These are phyloP conservation scores for Gallinago stenura DNA, from an alignment of 2,797 vertebrate genomes.

Conservation along the genomic window DNA sequence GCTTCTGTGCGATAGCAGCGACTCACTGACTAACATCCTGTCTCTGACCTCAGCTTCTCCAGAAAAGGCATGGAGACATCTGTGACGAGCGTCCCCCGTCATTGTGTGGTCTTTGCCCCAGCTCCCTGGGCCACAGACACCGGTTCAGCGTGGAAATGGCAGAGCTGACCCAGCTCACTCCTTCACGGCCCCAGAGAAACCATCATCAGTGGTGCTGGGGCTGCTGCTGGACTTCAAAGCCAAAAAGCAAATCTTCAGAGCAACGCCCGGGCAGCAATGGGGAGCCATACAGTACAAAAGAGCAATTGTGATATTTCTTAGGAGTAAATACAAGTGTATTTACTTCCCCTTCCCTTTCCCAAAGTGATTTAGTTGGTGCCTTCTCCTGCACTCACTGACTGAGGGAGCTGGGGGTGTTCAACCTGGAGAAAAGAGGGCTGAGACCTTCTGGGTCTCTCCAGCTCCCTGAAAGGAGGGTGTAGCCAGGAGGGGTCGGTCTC, in stretches of 20 bases:
- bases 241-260: neutral
- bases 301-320: neutral
- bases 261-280: neutral
- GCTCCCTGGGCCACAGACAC: slow-evolving; percentile 5
- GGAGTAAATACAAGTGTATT: neutral
- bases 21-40: slow-evolving; percentile 58
- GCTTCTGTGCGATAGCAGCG: neutral
- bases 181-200: neutral
- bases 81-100: slow-evolving; percentile 53
- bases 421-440: too few relatives aligned
- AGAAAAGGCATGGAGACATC: slow-evolving; percentile 37
- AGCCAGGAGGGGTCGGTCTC: too few relatives aligned
- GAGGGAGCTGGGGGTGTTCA: too few relatives aligned
- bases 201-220: neutral
- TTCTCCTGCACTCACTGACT: neutral
- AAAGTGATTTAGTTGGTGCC: neutral
- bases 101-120: slow-evolving; percentile 56
- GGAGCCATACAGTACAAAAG: neutral
- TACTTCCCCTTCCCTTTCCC: neutral
- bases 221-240: neutral
- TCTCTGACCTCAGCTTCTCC: slow-evolving; percentile 40
- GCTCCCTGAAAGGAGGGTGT: too few relatives aligned
- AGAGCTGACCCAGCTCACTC: neutral
- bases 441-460: too few relatives aligned
- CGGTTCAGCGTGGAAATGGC: neutral